Conservation (phyloP, 2,797 vertebrate genomes). For the Heteromormyrus szaboi region DNA sequence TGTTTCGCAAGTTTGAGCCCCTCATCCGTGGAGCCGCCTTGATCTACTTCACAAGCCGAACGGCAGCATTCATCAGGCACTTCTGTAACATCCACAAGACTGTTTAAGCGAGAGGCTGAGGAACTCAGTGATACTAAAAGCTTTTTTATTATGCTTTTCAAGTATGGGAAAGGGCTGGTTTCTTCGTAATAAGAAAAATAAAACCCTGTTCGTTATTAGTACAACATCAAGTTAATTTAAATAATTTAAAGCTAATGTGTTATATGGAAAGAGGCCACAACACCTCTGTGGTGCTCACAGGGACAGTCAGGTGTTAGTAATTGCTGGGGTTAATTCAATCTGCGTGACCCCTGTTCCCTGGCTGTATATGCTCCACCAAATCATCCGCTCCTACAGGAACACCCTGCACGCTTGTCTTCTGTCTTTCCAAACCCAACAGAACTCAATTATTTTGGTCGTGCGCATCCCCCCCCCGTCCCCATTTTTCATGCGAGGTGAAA, state of each 20-base stretch:
- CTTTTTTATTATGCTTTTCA: conserved; percentile 11
- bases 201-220: not conserved
- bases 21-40: not conserved
- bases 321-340: conserved; percentile 1
- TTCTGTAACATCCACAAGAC: conserved; percentile 11
- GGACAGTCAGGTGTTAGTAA: not conserved
- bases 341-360: not conserved
- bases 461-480: not conserved
- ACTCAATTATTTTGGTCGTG: not conserved
- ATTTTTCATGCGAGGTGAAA: not conserved
- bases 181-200: not conserved
- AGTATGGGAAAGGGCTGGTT: not conserved
- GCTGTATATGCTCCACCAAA: not conserved
- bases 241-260: conserved; percentile 7
- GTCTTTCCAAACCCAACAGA: not conserved
- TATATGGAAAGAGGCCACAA: not conserved
- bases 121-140: conserved; percentile 29
- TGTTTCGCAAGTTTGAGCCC: not conserved
- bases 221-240: not conserved
- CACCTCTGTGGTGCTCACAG: not conserved
- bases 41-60: not conserved
- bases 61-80: conserved; percentile 18
- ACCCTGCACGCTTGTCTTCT: not conserved
- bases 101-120: conserved; percentile 26
- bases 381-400: not conserved